Percentiles rank a stretch among this genome's conserved stretches.
Conservation (phyloP, 2,797 vertebrate genomes). For the Rousettus madagascariensis region DNA sequence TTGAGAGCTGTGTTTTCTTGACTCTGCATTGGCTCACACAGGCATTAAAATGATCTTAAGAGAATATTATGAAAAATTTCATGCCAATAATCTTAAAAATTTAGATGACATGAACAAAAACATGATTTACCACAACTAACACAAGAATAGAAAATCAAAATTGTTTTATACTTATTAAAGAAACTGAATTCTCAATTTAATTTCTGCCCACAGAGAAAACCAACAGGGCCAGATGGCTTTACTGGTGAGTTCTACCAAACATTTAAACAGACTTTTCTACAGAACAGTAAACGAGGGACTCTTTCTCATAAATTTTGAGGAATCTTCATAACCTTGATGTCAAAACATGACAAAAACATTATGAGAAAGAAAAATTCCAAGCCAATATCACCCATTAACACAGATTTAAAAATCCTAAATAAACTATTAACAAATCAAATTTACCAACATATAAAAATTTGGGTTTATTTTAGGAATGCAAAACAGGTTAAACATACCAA, state of each 20-base stretch:
- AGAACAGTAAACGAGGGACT: slow-evolving; percentile 5
- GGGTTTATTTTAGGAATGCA: not conserved
- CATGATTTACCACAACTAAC: not conserved
- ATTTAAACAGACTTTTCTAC: slow-evolving; percentile 57
- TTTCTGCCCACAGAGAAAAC: slow-evolving; percentile 57
- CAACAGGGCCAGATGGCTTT: slow-evolving; percentile 30
- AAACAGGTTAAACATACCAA: slow-evolving; percentile 7
- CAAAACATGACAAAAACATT: slow-evolving; percentile 55
- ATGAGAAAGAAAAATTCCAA: slow-evolving; percentile 30
- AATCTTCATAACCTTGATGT: slow-evolving; percentile 19
- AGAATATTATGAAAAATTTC: not conserved
- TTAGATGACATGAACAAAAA: slow-evolving; percentile 5
- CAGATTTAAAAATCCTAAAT: not conserved
- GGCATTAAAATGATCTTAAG: slow-evolving; percentile 9
- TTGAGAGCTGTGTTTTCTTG: not conserved
- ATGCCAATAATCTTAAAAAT: slow-evolving; percentile 10
- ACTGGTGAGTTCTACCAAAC: slow-evolving; percentile 39
- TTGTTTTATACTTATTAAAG: slow-evolving; percentile 1
- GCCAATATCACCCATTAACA: slow-evolving; percentile 8
- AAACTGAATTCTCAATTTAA: slow-evolving; percentile 43
- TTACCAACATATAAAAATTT: slow-evolving; percentile 27
- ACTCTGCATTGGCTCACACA: not conserved
- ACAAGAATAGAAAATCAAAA: slow-evolving; percentile 31
- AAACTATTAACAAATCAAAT: slow-evolving; percentile 34
- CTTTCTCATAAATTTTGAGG: slow-evolving; percentile 42